phyloP scores from a whole-genome alignment of 2,888 invertebrate species.

The Ectobius pallidus region DNA sequence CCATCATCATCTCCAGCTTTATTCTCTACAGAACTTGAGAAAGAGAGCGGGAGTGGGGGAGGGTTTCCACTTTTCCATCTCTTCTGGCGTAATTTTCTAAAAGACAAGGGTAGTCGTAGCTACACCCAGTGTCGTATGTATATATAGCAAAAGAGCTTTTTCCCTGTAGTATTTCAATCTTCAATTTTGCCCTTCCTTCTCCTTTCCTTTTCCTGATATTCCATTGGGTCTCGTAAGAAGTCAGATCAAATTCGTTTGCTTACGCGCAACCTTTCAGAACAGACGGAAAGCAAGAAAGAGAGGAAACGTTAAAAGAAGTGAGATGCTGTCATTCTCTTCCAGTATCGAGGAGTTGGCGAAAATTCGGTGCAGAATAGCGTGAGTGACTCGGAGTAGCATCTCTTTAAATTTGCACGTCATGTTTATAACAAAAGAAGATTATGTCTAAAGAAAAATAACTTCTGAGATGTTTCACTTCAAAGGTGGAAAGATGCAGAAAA shows the following conservation, averaged over 20 bases:
- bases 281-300: background rate
- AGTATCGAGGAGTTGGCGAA: background rate
- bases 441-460: background rate
- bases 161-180: background rate
- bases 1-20: constrained; percentile 1
- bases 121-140: constrained; percentile 1
- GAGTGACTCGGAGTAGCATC: constrained; percentile 5
- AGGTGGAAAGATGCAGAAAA: no score
- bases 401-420: background rate
- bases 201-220: constrained; percentile 4
- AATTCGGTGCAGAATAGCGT: background rate
- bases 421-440: background rate
- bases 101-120: constrained; percentile 6
- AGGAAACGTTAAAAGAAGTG: background rate
- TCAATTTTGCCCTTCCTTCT: background rate
- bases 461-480: no score
- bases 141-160: background rate
- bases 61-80: constrained; percentile 27
- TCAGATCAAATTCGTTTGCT: constrained; percentile 15
- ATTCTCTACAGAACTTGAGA: background rate
- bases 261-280: background rate
- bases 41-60: background rate
- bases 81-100: constrained; percentile 18
- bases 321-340: background rate
- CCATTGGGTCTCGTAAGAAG: constrained; percentile 22